Conservation (phyloP, 2,113 vertebrate species). For the Emydocephalus ijimae region DNA sequence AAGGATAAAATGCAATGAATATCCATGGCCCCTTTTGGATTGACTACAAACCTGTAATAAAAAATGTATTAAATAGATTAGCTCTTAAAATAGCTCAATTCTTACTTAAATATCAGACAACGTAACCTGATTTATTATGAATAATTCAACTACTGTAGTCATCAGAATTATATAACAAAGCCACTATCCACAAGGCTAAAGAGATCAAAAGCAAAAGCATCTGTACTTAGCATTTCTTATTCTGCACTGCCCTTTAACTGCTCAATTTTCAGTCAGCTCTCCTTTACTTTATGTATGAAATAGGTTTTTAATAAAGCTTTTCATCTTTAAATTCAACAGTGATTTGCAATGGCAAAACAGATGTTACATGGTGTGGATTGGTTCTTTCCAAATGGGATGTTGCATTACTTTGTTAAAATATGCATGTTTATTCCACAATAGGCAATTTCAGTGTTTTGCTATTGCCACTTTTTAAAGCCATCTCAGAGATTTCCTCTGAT, state of each 20-base stretch:
- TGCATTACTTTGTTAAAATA: neutral
- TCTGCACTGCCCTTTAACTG: slow-evolving; percentile 20
- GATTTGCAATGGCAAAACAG: neutral
- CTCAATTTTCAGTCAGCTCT: slow-evolving; percentile 30
- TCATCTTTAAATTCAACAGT: slow-evolving; percentile 28
- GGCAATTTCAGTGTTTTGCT: neutral
- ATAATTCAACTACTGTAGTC: neutral
- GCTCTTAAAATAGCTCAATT: neutral
- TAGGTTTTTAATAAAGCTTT: neutral
- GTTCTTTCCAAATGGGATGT: neutral
- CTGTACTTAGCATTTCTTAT: neutral
- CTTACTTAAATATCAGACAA: neutral
- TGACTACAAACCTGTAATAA: neutral
- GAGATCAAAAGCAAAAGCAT: slow-evolving; percentile 8
- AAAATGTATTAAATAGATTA: neutral
- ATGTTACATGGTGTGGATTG: neutral
- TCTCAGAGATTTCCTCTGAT: neutral
- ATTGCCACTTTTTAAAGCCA: neutral
- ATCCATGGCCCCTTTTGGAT: neutral
- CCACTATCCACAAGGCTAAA: neutral
- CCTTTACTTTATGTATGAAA: slow-evolving; percentile 29
- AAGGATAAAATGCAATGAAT: neutral
- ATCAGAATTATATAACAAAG: neutral
- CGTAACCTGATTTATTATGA: fast-evolving
- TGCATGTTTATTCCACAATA: neutral